phyloP scores from a whole-genome alignment of 2,888 invertebrate genomes.

The Tolmerus cingulatus region DNA sequence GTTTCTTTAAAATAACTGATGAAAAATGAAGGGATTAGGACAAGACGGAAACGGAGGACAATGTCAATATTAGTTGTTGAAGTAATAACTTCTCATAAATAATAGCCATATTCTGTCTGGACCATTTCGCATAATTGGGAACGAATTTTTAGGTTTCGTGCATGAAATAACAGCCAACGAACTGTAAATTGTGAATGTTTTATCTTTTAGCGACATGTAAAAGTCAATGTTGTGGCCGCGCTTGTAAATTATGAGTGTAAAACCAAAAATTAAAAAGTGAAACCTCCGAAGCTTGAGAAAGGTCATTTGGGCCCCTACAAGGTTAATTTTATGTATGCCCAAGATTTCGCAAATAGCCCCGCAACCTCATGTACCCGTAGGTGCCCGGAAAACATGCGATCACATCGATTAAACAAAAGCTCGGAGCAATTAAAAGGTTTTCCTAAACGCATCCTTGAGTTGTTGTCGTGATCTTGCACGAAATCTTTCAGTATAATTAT shows the following conservation, averaged over 20 bases:
- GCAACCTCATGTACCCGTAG: neutral
- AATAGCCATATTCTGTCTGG: neutral
- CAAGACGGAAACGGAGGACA: neutral
- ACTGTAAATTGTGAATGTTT: neutral
- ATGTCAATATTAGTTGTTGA: neutral
- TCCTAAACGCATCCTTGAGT: slow-evolving; percentile 27
- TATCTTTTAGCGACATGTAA: neutral
- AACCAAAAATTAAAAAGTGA: neutral
- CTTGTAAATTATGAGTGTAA: neutral
- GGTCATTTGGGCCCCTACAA: slow-evolving; percentile 22
- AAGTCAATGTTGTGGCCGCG: neutral
- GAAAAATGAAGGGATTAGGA: too few species aligned
- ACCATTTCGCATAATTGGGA: neutral
- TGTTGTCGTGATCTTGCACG: neutral
- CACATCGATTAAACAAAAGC: slow-evolving; percentile 6
- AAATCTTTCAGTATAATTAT: neutral
- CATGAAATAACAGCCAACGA: neutral
- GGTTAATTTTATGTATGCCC: neutral
- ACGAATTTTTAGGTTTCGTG: neutral
- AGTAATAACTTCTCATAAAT: neutral
- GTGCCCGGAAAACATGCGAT: slow-evolving; percentile 15
- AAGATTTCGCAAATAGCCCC: slow-evolving; percentile 3
- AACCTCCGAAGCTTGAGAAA: neutral
- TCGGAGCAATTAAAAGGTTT: slow-evolving; percentile 7
- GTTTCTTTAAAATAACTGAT: too few species aligned